These are phyloP conservation scores for Steatornis caripensis DNA, from an alignment of 2,113 vertebrate species.

Conservation along the genomic window DNA sequence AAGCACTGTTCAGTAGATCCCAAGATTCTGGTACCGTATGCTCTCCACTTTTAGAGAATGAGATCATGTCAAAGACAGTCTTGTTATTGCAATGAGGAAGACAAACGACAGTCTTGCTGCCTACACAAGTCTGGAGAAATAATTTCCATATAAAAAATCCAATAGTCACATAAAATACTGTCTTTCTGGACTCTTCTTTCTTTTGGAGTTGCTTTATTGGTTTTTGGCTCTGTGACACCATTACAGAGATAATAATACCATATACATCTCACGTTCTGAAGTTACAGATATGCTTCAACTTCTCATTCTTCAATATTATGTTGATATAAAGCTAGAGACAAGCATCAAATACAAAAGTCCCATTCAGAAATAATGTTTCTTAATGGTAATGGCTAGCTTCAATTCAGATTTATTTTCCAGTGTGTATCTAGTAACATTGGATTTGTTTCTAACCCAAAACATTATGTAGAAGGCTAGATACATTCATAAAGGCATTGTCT, in stretches of 20 bases:
- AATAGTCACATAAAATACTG: background rate
- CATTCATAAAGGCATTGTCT: slow-evolving; percentile 18
- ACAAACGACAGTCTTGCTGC: background rate
- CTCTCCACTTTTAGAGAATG: background rate
- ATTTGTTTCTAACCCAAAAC: background rate
- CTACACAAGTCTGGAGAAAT: background rate
- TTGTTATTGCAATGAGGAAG: background rate
- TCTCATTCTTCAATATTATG: slow-evolving; percentile 2
- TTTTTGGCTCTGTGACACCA: background rate
- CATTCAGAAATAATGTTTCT: background rate
- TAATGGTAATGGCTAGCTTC: background rate
- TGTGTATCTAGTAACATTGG: background rate
- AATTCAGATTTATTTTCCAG: background rate
- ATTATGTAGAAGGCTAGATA: background rate
- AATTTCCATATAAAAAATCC: background rate
- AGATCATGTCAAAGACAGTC: background rate
- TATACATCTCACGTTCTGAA: background rate
- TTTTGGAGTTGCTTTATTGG: background rate
- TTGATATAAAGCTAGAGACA: background rate
- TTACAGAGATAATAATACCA: background rate
- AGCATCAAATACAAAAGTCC: background rate
- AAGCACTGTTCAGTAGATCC: background rate
- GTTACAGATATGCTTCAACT: background rate
- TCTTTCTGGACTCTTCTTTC: background rate
- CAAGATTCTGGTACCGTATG: background rate